Evolutionary conservation across 2,113 vertebrate species (phyloP).

Genomic region (Daphoenositta chrysoptera): DNA sequence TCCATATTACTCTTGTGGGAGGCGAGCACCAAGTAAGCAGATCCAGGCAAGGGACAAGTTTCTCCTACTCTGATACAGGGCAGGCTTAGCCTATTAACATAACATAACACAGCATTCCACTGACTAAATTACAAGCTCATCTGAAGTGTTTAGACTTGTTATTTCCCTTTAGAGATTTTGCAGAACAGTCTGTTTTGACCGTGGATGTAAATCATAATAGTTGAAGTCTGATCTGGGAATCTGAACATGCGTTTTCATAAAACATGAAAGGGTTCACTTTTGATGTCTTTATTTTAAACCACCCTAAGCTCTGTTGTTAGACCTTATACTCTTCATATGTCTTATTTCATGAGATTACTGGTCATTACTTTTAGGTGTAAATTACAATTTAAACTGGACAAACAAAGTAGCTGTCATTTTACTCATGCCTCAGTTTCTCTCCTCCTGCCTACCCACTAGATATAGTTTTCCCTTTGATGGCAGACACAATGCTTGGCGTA

Average conservation of each 20-base stretch:
- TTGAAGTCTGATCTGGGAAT: not conserved
- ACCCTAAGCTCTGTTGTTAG: not conserved
- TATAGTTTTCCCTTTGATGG: not conserved
- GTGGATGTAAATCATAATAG: not conserved
- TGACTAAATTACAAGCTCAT: not conserved
- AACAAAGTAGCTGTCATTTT: not conserved
- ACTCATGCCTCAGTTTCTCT: not conserved
- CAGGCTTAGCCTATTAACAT: not conserved
- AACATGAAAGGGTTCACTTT: not conserved
- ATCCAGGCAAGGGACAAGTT: not conserved
- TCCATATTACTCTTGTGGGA: not conserved
- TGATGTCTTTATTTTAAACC: not conserved
- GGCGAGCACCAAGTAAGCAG: not conserved
- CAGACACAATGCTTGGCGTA: not conserved
- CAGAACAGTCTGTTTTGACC: not conserved
- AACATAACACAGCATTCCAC: not conserved
- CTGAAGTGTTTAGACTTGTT: not conserved
- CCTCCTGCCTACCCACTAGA: not conserved
- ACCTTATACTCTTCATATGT: not conserved
- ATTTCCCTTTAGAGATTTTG: not conserved
- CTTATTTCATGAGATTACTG: not conserved
- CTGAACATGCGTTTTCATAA: not conserved
- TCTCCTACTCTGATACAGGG: not conserved
- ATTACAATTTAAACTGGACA: not conserved
- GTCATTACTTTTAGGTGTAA: not conserved